Conservation (phyloP, 92 coral and sea anemone species). For the Muricea muricata region DNA sequence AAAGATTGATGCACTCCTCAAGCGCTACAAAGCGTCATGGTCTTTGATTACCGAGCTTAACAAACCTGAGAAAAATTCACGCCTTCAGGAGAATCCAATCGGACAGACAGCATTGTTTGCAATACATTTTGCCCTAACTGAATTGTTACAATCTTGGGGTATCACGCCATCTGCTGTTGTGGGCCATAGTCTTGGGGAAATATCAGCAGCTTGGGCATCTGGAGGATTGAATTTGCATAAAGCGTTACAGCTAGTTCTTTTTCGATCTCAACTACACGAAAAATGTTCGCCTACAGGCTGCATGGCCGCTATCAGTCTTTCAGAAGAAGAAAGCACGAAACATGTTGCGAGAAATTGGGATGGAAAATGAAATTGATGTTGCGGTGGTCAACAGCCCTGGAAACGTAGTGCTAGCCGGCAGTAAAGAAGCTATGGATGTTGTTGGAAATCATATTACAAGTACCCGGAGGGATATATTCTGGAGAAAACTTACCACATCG, state of each 20-base stretch:
- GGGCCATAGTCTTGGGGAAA: constrained; percentile 80
- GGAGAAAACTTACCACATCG: constrained; percentile 61
- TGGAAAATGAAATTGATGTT: constrained; percentile 41
- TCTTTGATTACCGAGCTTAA: constrained; percentile 53
- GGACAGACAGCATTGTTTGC: constrained; percentile 77
- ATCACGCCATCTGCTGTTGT: constrained; percentile 70
- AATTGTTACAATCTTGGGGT: constrained; percentile 66
- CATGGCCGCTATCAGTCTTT: constrained; percentile 73
- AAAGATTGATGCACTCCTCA: constrained; percentile 46
- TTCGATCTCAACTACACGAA: constrained; percentile 67
- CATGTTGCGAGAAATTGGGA: constrained; percentile 38
- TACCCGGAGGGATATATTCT: constrained; percentile 31
- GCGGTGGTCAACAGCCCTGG: constrained; percentile 70
- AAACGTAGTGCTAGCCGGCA: constrained; percentile 70
- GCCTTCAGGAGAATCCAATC: constrained; percentile 41
- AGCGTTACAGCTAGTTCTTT: constrained; percentile 50
- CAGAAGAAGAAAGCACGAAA: constrained; percentile 41
- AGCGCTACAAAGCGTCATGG: constrained; percentile 53
- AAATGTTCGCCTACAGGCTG: constrained; percentile 56
- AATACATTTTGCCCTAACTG: constrained; percentile 64
- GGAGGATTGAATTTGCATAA: constrained; percentile 57
- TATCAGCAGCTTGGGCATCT: constrained; percentile 68
- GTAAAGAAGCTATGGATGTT: constrained; percentile 48
- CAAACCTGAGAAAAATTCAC: constrained; percentile 54
- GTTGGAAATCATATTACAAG: constrained; percentile 35